Evolutionary conservation across 2,113 vertebrate genomes (phyloP), one percentile per base, ranked within the genome.

Genomic region (Vanacampus margaritifer): DNA sequence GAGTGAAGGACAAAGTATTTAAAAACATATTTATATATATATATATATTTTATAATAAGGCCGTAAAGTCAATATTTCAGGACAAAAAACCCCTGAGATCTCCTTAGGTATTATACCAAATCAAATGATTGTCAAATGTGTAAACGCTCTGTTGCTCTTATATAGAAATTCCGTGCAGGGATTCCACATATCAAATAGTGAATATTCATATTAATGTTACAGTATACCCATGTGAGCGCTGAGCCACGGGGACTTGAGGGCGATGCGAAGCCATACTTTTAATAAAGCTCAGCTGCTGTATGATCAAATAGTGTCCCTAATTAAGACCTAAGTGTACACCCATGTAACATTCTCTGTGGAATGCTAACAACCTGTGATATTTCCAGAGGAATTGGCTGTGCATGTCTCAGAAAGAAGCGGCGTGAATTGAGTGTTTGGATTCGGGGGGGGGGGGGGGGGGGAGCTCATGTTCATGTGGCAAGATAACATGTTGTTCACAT

Each of bases 321-420:
- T 90, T 86, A 87, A 88, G 75, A 83, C 80, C 80, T 79, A 66
- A 74, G 69, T 76, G 79, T 82, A 87, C 79, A 84, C 61, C 60
- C 72, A 69, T 87, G 79, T 82, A 84, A 80, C 84, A 78, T 71
- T 87, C 74, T 86, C 84, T 69, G 60, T 71, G 84, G 86, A 89
- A 88, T 87, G 85, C 82, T 87, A 89, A 89, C 84, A 89, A 88
- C 87, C 83, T 85, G 87, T 84, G 82, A 84, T 87, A 84, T 84
- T 87, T 87, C 81, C 78, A 85, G 68, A 76, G 85, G 86, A 88
- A 83, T 89, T 87, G 78, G 71, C 76, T 65, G 77, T 23, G 53
- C 73, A 79, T 79, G 78, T 85, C 80, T 85, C 71, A 39, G 50
- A 69, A 67, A 68, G 65, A 72, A 59, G 69, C 64, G 67, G 65